Percentiles rank a stretch among this genome's conserved stretches.
These are phyloP conservation scores for Ellobius talpinus DNA, from an alignment of 2,113 vertebrate genomes.

Conservation along the genomic window DNA sequence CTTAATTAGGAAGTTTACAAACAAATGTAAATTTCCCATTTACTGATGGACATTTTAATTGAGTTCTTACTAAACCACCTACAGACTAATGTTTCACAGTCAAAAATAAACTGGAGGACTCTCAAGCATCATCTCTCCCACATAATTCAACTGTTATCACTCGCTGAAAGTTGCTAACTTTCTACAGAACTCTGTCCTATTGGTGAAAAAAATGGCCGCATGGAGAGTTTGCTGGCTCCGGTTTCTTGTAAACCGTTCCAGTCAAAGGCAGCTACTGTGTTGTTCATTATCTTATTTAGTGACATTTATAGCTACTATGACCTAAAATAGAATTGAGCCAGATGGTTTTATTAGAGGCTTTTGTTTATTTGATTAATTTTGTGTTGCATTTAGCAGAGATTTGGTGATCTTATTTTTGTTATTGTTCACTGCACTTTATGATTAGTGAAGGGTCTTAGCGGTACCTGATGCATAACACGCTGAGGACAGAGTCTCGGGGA, in stretches of 20 bases:
- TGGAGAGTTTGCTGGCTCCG: neutral
- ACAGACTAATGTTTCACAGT: slow-evolving; percentile 53
- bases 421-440: slow-evolving; percentile 25
- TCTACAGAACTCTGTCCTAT: neutral
- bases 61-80: slow-evolving; percentile 55
- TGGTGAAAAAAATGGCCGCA: neutral
- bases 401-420: neutral
- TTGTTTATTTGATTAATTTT: slow-evolving; percentile 62
- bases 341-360: slow-evolving; percentile 57
- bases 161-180: slow-evolving; percentile 39
- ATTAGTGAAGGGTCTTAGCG: neutral
- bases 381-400: slow-evolving; percentile 45
- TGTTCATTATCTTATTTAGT: slow-evolving; percentile 50
- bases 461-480: neutral
- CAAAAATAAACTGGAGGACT: slow-evolving; percentile 50
- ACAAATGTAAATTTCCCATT: slow-evolving; percentile 56
- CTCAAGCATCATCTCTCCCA: slow-evolving; percentile 1
- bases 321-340: slow-evolving; percentile 69
- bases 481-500: neutral
- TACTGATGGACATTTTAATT: slow-evolving; percentile 58
- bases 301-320: slow-evolving; percentile 59
- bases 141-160: slow-evolving; percentile 37
- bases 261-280: slow-evolving; percentile 1
- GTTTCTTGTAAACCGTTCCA: slow-evolving; percentile 21
- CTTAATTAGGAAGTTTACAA: slow-evolving; percentile 60